Base-by-base conservation (phyloP, 2,888 invertebrate species). In the Cryptus viduatorius region DNA sequence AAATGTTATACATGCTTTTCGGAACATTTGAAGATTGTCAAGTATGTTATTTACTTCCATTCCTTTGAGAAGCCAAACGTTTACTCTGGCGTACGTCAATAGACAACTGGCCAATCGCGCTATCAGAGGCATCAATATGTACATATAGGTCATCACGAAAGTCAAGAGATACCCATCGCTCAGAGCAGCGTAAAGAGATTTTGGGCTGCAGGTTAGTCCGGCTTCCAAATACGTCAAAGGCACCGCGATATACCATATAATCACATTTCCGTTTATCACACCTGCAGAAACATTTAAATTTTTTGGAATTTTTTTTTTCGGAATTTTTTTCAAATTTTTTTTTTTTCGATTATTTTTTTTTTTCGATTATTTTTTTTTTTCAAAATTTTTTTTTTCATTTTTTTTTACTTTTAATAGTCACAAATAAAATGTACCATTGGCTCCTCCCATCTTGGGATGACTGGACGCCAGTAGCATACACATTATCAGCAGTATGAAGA, bases 181-280 rank as follows among this genome's bases (percentile, higher is more conserved):
- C 31, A 92, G 73, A 3, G 91, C 91, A 3, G 89, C 82, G 44
- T 91, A 90, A 0, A 93, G 87, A n/a, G 90, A 90, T 78, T 89
- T 90, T n/a, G 89, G 89, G 78, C 84, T 88, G 77, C 93, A 93
- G 10, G 89, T 88, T 14, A 93, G 71, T 71, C 93, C 93, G 48
- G 93, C 93, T 87, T 93, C 93, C 61, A 93, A 86, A 84, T 93
- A 93, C 4, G 91, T 93, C 75, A 93, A 86, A 77, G 93, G 93
- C 69, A 93, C 90, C 50, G 92, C 92, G 56, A 93, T 89, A 85
- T 93, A 93, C 90, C 92, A 92, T 79, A 93, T 90, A 14, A 92
- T 88, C 59, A 91, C 83, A 79, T 92, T 92, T 24, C 93, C 93
- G 82, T 92, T 91, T 16, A 93, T 87, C 53, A 91, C 71, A 76